Conservation (phyloP, 2,797 vertebrate species). For the Tragopan temminckii region DNA sequence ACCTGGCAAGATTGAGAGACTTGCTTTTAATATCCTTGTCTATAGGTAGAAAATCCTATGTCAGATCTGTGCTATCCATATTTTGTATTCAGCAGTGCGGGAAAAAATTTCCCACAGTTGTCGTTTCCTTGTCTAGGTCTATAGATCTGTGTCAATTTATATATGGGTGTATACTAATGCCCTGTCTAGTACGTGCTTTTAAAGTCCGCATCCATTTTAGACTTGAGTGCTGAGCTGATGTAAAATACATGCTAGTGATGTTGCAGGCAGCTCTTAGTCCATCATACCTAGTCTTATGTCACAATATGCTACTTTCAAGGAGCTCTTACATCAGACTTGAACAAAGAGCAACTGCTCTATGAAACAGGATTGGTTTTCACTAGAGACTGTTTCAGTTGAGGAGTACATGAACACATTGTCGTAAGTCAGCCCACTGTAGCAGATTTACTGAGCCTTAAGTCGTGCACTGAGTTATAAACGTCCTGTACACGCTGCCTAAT, state of each 20-base stretch:
- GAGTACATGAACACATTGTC: neutral
- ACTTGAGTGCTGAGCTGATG: neutral
- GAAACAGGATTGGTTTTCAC: neutral
- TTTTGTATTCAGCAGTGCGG: neutral
- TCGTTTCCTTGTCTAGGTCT: neutral
- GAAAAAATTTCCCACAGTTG: neutral
- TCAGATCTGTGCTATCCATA: neutral
- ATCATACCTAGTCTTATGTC: neutral
- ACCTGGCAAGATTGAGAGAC: neutral
- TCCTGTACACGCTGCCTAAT: fast-evolving
- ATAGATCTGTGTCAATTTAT: fast-evolving
- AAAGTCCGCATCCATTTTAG: fast-evolving
- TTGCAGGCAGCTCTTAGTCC: neutral
- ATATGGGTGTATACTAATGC: too few relatives aligned
- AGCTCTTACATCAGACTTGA: neutral
- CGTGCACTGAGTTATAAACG: neutral
- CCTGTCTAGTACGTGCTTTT: fast-evolving
- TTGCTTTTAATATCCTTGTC: fast-evolving
- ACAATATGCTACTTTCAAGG: neutral
- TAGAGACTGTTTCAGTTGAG: neutral
- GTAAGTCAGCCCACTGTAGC: neutral
- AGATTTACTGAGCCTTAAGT: neutral
- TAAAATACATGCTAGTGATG: fast-evolving
- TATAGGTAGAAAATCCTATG: fast-evolving
- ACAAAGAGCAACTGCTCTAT: neutral